Evolutionary conservation across 2,113 vertebrate species (phyloP), one percentile per base, ranked within the genome.

Genomic region (Gallinago jamesoni): DNA sequence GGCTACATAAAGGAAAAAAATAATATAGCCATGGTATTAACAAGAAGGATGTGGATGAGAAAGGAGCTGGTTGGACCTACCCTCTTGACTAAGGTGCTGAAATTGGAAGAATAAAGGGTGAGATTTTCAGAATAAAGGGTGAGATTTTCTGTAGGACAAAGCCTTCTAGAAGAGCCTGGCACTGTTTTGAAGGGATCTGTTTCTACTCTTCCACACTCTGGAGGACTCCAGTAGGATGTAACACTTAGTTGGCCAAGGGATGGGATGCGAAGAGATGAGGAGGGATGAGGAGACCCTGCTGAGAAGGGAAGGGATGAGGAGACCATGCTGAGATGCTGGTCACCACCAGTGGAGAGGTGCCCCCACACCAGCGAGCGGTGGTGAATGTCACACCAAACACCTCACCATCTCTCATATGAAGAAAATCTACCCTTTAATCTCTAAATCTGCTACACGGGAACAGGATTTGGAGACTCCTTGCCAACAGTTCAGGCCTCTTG

Each of bases 361-460:
- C 21, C 2, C 7, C 20, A 20, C 12, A 25, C 23, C 31, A 35
- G n/a, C 25, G 7, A 11, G 5, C 1, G 0, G 23, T 75, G 62
- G 67, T 52, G 10, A 62, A 25, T 6, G 62, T 50, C 60, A 33
- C 75, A 24, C 1, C 1, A 2, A 82, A 47, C 63, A 70, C 83
- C 73, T 47, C 9, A 31, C 4, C 28, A 4, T 3, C 22, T 10
- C 52, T 52, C 74, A 3, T 2, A 20, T 1, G 23, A 25, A 14
- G 74, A 27, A 60, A 47, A 75, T 47, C 56, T 24, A 22, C 6
- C 50, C 77, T 55, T 68, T 68, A 43, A 84, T 68, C 73, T 48
- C 66, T 5, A 31, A 35, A 75, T 16, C 68, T 80, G 63, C 9
- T 12, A 15, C 56, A 50, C 1, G 70, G 64, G 39, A 87, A 47